Base-by-base conservation (phyloP, 2,113 vertebrate species). In the Paratilapia polleni region DNA sequence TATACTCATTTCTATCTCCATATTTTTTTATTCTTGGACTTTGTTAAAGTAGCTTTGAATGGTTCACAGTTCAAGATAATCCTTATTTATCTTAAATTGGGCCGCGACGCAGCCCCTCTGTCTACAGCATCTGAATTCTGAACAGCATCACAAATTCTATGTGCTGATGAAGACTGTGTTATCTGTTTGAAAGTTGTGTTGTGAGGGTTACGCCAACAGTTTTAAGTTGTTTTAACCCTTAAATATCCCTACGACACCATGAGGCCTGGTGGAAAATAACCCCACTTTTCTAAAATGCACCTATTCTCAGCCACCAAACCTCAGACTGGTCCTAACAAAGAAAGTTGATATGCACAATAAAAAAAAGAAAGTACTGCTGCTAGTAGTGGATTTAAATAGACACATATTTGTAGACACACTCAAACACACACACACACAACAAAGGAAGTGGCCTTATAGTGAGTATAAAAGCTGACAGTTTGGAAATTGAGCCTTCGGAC, bases 401-500 rank as follows among this genome's bases (percentile, higher is more conserved):
- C 75, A 68, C 22, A 26, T 24, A 77, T 63, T 22, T 63, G 15
- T 5, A 28, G 57, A 60, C 74, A 79, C 76, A 24, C 70, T 54
- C 4, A 81, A 64, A 36, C 62, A 60, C 59, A 80, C 47, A 63
- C 78, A 62, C 76, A 81, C 43, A 26, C 34, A 81, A 86, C 74
- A 82, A 70, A 87, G 77, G 49, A 76, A 82, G 78, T 87, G 64
- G 74, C 47, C 87, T 88, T 63, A 31, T 54, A 60, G 41, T 10
- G 73, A 80, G 79, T 10, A 89, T 88, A 88, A 87, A 83, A 88
- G 88, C 89, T 91, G 92, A 93, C 90, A 91, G 87, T 87, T 87
- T 85, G 85, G 88, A 91, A 92, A 93, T 92, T 88, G 91, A 93
- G 91, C 85, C 80, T 68, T 84, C 14, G 89, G 88, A 84, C 90